Evolutionary conservation across 1,140 invertebrate species (phyloP), one percentile per base, ranked within the genome.

Genomic region (Drosophila miranda): DNA sequence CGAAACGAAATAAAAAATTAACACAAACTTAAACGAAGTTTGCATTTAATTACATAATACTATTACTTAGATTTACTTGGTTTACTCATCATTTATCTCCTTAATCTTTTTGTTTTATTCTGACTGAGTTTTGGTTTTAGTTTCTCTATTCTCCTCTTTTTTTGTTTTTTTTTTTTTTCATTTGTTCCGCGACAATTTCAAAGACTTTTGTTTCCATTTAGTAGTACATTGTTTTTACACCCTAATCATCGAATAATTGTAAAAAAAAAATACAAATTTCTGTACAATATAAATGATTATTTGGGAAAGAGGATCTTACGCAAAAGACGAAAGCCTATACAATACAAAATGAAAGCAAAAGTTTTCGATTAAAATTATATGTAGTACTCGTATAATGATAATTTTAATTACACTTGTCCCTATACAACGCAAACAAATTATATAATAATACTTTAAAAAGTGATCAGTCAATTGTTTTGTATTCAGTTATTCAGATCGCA

Each of bases 361-460:
- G 41, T 67, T 48, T 38, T 13, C 34, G 45, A 52, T 38, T 45
- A 46, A 70, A 73, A 74, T 34, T 16, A 48, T 41, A 38, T 38
- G 34, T 34, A 34, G 30, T 34, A 34, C 7, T 30, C 9, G 30
- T 13, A 38, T 38, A 8, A 38, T 34, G 46, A 52, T 68, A 58
- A 63, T 38, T 58, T 58, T 73, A 69, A 66, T 84, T 80, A 77
- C 78, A 80, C 46, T 76, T 80, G 76, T 66, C 69, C 72, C 78
- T 84, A 84, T 84, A 68, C 68, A 74, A 38, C 34, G 34, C 73
- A 72, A 68, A 42, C 74, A 84, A 83, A 84, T 70, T 81, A 86
- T 86, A 84, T 86, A 84, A 75, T 75, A 75, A 84, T 84, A 84
- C 81, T 84, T 84, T 84, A 75, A 80, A 84, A 84, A 81, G 81